These are phyloP conservation scores for Mycteria americana DNA, from an alignment of 2,797 vertebrate species.

Conservation along the genomic window DNA sequence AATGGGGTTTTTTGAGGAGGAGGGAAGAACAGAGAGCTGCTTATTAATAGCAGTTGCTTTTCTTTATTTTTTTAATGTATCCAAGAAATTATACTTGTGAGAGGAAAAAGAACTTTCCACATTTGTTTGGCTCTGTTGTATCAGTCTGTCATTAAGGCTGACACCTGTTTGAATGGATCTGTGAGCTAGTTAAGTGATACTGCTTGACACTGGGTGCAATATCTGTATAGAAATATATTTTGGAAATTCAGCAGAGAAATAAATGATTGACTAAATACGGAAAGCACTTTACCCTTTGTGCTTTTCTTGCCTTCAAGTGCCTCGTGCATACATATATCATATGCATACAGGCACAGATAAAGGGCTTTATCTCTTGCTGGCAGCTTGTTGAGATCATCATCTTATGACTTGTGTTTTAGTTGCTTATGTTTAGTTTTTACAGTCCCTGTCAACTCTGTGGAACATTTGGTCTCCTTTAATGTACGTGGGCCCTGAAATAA, in stretches of 20 bases:
- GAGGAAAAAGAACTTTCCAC: neutral
- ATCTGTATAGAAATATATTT: neutral
- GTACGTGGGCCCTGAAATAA: neutral
- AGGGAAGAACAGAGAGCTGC: neutral
- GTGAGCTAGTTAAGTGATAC: neutral
- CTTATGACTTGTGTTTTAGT: neutral
- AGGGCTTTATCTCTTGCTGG: neutral
- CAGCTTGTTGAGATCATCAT: neutral
- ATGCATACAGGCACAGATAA: neutral
- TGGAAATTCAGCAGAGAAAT: neutral
- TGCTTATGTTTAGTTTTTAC: neutral
- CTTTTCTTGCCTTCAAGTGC: neutral
- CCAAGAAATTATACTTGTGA: no score
- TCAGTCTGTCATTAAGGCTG: neutral
- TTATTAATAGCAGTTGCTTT: neutral
- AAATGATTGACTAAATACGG: neutral
- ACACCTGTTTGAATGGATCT: neutral
- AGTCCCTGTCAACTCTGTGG: neutral
- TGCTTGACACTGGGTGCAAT: neutral
- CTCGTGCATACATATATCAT: rapidly evolving
- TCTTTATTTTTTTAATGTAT: neutral
- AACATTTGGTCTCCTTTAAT: neutral
- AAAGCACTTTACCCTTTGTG: neutral
- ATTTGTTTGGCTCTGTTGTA: neutral
- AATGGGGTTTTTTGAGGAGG: neutral